A percentile compares a stretch with the other conserved stretches of the same genome.
phyloP scores from a whole-genome alignment of 92 coral and sea anemone genomes.

The Plumapathes pennacea region DNA sequence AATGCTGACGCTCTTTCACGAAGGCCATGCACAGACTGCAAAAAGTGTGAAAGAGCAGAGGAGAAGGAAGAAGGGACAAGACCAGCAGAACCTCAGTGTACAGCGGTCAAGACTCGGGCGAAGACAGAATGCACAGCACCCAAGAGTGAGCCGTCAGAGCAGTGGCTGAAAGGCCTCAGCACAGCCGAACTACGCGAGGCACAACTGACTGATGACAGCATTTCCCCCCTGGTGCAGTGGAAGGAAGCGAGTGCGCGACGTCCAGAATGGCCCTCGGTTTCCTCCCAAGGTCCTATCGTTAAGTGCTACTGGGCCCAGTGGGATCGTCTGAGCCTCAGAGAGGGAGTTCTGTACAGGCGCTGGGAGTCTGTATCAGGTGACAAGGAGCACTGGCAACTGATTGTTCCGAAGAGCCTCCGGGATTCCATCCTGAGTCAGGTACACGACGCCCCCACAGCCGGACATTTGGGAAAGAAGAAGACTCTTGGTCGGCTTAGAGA shows the following conservation, averaged over 20 bases:
- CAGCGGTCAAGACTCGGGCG: no score
- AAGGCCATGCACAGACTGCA: constrained; percentile 13
- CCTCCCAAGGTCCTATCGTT: background rate
- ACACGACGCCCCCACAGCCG: constrained; percentile 20
- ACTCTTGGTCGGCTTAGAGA: constrained; percentile 7
- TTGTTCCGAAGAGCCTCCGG: constrained; percentile 1
- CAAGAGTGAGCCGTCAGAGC: no score
- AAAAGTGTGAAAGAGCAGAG: constrained; percentile 12
- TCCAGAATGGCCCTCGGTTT: constrained; percentile 11
- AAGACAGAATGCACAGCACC: no score
- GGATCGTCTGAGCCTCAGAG: constrained; percentile 1
- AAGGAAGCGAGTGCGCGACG: background rate
- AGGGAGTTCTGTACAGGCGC: constrained; percentile 15
- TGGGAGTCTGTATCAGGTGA: constrained; percentile 22
- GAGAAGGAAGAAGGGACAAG: background rate
- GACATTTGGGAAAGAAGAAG: constrained; percentile 29
- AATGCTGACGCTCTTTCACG: constrained; percentile 16
- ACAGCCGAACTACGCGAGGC: background rate
- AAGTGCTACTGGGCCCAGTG: constrained; percentile 17
- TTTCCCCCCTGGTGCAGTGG: background rate
- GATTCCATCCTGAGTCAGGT: constrained; percentile 7
- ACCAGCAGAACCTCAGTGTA: no score
- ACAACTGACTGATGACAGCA: background rate
- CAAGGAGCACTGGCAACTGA: constrained; percentile 10
- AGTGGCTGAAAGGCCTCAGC: no score